Conservation (phyloP, 2,888 invertebrate species). For the Apantesis nais region DNA sequence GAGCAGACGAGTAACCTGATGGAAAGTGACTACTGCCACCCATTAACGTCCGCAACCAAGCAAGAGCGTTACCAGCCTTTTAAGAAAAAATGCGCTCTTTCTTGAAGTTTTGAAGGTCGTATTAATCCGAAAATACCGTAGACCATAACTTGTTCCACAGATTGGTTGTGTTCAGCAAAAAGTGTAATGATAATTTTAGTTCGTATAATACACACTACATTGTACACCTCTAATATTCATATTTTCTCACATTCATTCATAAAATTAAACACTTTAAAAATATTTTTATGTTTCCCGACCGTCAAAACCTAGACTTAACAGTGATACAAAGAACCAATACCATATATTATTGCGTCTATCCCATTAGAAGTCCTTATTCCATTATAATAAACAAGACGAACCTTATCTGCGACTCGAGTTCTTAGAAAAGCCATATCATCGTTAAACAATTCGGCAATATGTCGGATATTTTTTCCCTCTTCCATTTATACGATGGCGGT, state of each 20-base stretch:
- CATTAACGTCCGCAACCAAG: too few species aligned
- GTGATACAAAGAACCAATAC: neutral
- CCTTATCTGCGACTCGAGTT: constrained; percentile 44
- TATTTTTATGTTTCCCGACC: neutral
- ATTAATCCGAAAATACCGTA: too few species aligned
- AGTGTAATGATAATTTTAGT: neutral
- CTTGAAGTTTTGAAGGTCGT: too few species aligned
- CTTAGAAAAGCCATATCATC: constrained; percentile 50
- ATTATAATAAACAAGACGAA: constrained; percentile 16
- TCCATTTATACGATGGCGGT: constrained; percentile 51
- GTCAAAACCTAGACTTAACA: neutral
- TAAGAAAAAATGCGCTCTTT: too few species aligned
- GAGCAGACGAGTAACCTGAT: too few species aligned
- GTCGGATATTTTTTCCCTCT: constrained; percentile 51
- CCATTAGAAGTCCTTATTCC: neutral
- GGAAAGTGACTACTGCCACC: too few species aligned
- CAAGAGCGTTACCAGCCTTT: too few species aligned
- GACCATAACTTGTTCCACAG: too few species aligned
- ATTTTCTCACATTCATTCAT: neutral
- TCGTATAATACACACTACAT: neutral
- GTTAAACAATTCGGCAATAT: constrained; percentile 47
- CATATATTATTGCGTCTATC: neutral
- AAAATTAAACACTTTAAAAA: neutral
- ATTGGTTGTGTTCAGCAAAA: too few species aligned
- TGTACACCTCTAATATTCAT: neutral